These are phyloP conservation scores for Kuschelorhynchus macadamiae DNA, from an alignment of 2,888 invertebrate genomes.

Conservation along the genomic window DNA sequence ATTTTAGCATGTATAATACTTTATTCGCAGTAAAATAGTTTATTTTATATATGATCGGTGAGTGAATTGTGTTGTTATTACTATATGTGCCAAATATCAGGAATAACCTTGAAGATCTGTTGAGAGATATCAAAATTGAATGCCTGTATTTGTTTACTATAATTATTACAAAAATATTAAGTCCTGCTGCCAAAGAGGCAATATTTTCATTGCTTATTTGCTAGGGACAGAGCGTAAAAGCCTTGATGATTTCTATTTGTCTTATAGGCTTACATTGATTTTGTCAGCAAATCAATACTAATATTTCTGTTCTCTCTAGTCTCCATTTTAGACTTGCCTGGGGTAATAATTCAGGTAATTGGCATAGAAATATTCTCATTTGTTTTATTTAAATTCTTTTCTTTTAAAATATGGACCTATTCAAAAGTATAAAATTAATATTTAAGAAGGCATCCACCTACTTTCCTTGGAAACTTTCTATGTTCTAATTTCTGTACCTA, in stretches of 20 bases:
- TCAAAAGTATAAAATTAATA: slow-evolving; percentile 1
- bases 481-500: slow-evolving; percentile 14
- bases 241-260: slow-evolving; percentile 18
- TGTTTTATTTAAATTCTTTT: not conserved
- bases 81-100: not conserved
- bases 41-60: slow-evolving; percentile 16
- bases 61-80: not conserved
- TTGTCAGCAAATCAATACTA: slow-evolving; percentile 63
- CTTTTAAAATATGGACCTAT: no score
- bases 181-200: not conserved
- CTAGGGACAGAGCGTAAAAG: slow-evolving; percentile 17
- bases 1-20: not conserved
- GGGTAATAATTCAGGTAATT: no score
- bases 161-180: not conserved
- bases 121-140: not conserved
- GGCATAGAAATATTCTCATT: no score
- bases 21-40: slow-evolving; percentile 23
- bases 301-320: slow-evolving; percentile 44
- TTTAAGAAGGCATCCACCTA: not conserved
- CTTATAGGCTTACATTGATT: slow-evolving; percentile 57
- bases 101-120: slow-evolving; percentile 1
- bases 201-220: not conserved
- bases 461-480: slow-evolving; percentile 23
- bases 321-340: slow-evolving; percentile 42
- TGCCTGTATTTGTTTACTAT: slow-evolving; percentile 1